Base-by-base conservation (phyloP, 2,797 vertebrate genomes). In the Poecilia velifera region DNA sequence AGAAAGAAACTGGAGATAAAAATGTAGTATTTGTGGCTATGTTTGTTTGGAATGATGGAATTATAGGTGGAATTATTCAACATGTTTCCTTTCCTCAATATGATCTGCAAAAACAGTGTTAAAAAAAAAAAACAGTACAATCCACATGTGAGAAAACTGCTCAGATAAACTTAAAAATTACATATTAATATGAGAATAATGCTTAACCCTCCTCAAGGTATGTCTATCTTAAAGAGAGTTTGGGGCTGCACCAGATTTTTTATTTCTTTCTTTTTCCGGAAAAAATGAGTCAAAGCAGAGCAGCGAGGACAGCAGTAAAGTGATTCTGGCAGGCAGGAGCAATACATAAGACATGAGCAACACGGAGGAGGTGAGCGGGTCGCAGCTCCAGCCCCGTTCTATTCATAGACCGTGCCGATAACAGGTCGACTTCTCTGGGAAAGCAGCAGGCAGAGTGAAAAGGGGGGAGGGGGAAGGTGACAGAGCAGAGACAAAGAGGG, bases 341-440 rank as follows among this genome's bases (percentile, higher is more conserved):
- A 81, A 90, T 85, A 90, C 86, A 91, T 90, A 84, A 92, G 91
- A 86, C 89, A 88, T 88, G 90, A 89, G 90, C 86, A 79, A 57
- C 89, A 89, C 88, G 75, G 46, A 89, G 82, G 88, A 91, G 90
- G 90, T 85, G 91, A 92, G 92, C 84, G 91, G 90, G 91, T 86
- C 81, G 78, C 88, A 80, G 87, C 84, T 89, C 82, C 84, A 87
- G 77, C 86, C 79, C 83, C 71, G 84, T 81, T 88, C 93, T 94
- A 94, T 93, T 94, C 94, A 92, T 93, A 92, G 91, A 90, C 83
- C 77, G 74, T 76, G 87, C 83, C 78, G 87, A 94, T 94, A 94
- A 91, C 93, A 93, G 91, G 92, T 93, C 89, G 89, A 92, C 88
- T 91, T 92, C 88, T 91, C 84, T 90, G 88, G 87, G 90, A 93